phyloP scores from a whole-genome alignment of 2,113 vertebrate genomes.

The Naja naja region DNA sequence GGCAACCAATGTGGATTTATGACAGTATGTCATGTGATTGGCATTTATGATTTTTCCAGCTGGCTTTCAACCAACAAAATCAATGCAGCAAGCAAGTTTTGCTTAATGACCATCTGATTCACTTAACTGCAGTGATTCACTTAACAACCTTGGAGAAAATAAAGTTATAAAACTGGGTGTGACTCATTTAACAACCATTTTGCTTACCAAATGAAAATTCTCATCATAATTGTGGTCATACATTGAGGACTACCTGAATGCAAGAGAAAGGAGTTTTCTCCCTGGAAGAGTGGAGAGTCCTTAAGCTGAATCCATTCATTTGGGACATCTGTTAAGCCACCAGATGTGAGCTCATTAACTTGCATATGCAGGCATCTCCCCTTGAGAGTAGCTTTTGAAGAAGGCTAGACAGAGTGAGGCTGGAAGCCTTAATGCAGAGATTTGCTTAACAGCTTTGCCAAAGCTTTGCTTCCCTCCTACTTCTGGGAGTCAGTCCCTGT shows the following conservation, averaged over 20 bases:
- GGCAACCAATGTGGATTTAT: too few relatives aligned
- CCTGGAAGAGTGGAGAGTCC: not conserved
- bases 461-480: not conserved
- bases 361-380: not conserved
- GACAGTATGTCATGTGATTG: not conserved
- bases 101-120: not conserved
- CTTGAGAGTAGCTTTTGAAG: not conserved
- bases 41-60: too few relatives aligned
- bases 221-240: not conserved
- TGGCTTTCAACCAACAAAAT: too few relatives aligned
- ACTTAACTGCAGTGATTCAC: not conserved
- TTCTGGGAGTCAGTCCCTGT: constrained; percentile 1
- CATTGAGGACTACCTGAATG: not conserved
- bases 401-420: not conserved
- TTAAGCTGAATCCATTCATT: not conserved
- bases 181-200: not conserved
- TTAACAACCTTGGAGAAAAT: not conserved
- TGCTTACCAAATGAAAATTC: not conserved
- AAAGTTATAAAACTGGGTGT: not conserved
- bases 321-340: not conserved
- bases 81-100: not conserved
- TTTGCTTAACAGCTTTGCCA: too few relatives aligned
- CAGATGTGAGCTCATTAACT: not conserved
- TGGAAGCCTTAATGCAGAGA: too few relatives aligned
- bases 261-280: not conserved